These are phyloP conservation scores for Catocala sponsa DNA, from an alignment of 2,888 invertebrate genomes.

Conservation along the genomic window DNA sequence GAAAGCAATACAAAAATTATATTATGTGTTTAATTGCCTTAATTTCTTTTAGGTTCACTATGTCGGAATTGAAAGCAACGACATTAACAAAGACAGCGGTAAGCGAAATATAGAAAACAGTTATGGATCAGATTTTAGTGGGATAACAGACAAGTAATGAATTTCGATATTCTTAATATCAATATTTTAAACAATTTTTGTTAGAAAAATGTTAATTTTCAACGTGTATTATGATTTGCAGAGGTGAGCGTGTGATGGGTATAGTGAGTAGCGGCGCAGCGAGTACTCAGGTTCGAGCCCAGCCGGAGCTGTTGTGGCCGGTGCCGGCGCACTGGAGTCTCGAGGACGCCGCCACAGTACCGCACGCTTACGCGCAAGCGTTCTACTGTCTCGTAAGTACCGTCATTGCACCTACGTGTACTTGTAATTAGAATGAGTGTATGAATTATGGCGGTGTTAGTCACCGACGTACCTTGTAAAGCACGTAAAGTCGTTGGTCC, in stretches of 20 bases:
- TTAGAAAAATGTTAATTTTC: too few relatives aligned
- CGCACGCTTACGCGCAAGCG: conserved; percentile 90
- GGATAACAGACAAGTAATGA: conserved; percentile 60
- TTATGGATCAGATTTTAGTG: conserved; percentile 72
- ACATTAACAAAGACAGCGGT: conserved; percentile 56
- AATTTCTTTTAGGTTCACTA: conserved; percentile 58
- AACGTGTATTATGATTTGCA: conserved; percentile 30
- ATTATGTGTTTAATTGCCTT: conserved; percentile 10
- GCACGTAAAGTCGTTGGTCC: too few relatives aligned
- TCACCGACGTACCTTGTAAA: too few relatives aligned
- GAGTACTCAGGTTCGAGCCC: conserved; percentile 86
- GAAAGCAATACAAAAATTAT: too few relatives aligned
- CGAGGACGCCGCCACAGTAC: conserved; percentile 92
- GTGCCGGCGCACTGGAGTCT: conserved; percentile 91
- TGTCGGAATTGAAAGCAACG: conserved; percentile 58
- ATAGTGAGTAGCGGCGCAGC: conserved; percentile 83
- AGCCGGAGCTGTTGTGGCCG: conserved; percentile 88
- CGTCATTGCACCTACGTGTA: neutral
- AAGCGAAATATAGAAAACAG: conserved; percentile 25
- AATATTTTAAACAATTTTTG: too few relatives aligned
- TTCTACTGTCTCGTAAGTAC: conserved; percentile 65
- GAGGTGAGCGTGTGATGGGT: conserved; percentile 90
- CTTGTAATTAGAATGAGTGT: neutral
- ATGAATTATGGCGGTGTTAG: too few relatives aligned
- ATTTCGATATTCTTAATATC: neutral